Evolutionary conservation across 1,140 invertebrate genomes (phyloP).

Genomic region (Heliconius himera): DNA sequence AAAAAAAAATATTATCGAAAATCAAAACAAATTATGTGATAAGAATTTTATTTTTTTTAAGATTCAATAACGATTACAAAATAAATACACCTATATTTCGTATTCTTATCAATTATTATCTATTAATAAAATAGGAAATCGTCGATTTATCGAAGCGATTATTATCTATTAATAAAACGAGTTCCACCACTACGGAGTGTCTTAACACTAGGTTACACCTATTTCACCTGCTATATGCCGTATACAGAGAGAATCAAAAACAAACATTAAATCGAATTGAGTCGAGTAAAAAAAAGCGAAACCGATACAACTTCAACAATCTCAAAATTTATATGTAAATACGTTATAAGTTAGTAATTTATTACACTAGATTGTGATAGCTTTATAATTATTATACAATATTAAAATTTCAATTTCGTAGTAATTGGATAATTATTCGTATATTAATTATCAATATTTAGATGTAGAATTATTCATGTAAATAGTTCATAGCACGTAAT

Average conservation of each 20-base stretch:
- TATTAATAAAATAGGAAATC: not conserved
- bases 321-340: not conserved
- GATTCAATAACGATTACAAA: too few species aligned
- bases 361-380: constrained; percentile 74
- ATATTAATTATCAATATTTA: constrained; percentile 34
- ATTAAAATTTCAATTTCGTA: constrained; percentile 36
- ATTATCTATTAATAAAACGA: too few species aligned
- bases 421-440: constrained; percentile 33
- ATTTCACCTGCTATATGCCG: too few species aligned
- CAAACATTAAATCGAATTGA: not conserved
- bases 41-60: too few species aligned
- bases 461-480: constrained; percentile 51
- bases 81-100: too few species aligned
- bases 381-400: constrained; percentile 44
- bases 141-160: too few species aligned
- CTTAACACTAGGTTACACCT: too few species aligned
- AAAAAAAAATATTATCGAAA: too few species aligned
- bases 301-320: not conserved
- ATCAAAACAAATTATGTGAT: too few species aligned
- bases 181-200: too few species aligned
- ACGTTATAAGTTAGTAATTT: constrained; percentile 58
- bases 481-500: constrained; percentile 44
- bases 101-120: not conserved
- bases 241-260: too few species aligned
- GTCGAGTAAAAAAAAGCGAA: not conserved